phyloP scores from a whole-genome alignment of 1,140 invertebrate genomes.

The Telenomus remus region DNA sequence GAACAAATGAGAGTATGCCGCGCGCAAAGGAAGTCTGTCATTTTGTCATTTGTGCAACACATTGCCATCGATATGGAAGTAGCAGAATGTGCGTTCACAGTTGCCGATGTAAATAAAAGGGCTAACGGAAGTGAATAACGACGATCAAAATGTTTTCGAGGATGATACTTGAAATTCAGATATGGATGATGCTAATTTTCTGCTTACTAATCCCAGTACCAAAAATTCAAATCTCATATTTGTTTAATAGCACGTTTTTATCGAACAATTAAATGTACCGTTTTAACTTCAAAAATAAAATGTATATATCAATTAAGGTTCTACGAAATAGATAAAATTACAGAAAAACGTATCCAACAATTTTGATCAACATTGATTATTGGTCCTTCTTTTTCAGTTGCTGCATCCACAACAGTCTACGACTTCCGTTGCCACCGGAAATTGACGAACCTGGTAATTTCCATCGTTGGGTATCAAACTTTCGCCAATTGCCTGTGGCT shows the following conservation, averaged over 20 bases:
- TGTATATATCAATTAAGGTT: too few species aligned
- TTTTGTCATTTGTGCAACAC: conserved; percentile 58
- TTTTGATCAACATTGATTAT: conserved; percentile 61
- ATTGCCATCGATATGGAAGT: conserved; percentile 47
- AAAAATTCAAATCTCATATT: too few species aligned
- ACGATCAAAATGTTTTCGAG: conserved; percentile 30
- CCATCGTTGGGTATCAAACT: conserved; percentile 64
- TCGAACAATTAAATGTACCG: too few species aligned
- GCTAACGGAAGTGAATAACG: conserved; percentile 27
- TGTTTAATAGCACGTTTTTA: too few species aligned
- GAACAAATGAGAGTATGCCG: conserved; percentile 43
- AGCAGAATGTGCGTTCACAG: conserved; percentile 14
- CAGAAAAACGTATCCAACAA: conserved; percentile 20
- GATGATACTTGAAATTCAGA: not conserved
- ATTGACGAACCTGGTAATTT: conserved; percentile 65
- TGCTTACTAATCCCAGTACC: too few species aligned
- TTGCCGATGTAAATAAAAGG: not conserved
- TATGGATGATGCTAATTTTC: not conserved
- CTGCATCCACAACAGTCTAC: conserved; percentile 47
- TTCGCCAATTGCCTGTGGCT: conserved; percentile 61
- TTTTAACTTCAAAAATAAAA: too few species aligned
- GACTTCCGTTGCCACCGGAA: conserved; percentile 68
- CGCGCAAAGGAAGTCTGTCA: conserved; percentile 58
- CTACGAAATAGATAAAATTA: conserved; percentile 15
- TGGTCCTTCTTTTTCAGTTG: conserved; percentile 37